Base-by-base conservation (phyloP, 2,113 vertebrate species). In the Pedetes capensis region DNA sequence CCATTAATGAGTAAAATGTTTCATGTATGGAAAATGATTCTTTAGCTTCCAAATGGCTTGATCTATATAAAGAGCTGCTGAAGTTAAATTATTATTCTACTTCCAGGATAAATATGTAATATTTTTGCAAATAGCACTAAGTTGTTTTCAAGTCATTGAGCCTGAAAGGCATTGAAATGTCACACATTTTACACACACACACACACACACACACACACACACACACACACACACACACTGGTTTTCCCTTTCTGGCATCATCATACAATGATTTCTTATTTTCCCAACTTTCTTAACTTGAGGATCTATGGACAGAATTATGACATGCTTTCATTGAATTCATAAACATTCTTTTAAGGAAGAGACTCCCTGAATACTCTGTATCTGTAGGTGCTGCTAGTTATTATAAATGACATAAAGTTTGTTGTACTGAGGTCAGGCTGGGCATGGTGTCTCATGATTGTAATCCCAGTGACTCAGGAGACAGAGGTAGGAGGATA, bases 1-100 rank as follows among this genome's bases (percentile, higher is more conserved):
- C 32, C 74, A 96, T 96, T 96, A 98, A 97, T 59, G 23, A 98
- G 44, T 80, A 83, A 97, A 97, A 89, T 91, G 81, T 92, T 97
- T 97, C 95, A 93, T 44, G 55, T 83, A 92, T 84, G 81, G 53
- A 39, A 91, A 96, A 83, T 95, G 10, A 90, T 59, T 83, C 92
- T 87, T 27, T 25, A 89, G 22, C 44, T 96, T 88, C 82, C 92
- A 95, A 92, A 80, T 96, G 37, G 79, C 37, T 75, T 93, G 95
- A 75, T 71, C 83, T 72, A 96, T 94, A 94, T 71, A 96, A 32
- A 23, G 92, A 42, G 34, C 29, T 53, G 32, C 8, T 82, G 29
- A 6, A 57, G 69, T 72, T 95, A 97, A 97, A 72, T 17, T 97
- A 39, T 90, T 92, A 59, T 94, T 94, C 97, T 90, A 89, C 89